Base-by-base conservation (phyloP, 2,888 invertebrate genomes). In the Adelognathus sp. region DNA sequence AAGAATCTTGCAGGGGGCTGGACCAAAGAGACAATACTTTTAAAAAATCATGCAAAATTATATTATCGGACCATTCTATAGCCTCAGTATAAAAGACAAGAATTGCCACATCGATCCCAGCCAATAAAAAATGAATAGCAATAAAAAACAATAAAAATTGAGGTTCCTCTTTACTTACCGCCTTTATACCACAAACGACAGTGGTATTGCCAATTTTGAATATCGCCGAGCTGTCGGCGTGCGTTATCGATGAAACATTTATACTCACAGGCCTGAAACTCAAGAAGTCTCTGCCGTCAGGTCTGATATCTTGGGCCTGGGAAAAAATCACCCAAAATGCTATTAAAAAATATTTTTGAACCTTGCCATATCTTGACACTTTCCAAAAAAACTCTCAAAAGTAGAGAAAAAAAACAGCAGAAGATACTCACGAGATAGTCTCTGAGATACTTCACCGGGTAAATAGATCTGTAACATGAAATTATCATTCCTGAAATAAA, bases 171-270 rank as follows among this genome's bases (percentile, higher is more conserved):
- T 27, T 50, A 90, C 92, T 93, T 93, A 97, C 97, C 84, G 96
- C 95, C 93, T 97, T 96, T 71, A 97, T 95, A 4, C 97, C 97
- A 92, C 97, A 97, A 58, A 97, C 93, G 41, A 97, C 95, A 54
- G 95, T 95, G 1, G 97, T 97, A 86, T 96, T 95, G 18, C 98
- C 98, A 85, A 97, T 93, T 93, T 96, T 96, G 0, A 95, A 94
- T 46, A 96, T 93, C 2, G 96, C 94, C 2, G 96, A 96, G 54
- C 96, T 95, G 89, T 96, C 96, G 0, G 96, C 95, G 52, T 94
- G 94, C 31, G 92, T 91, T 66, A 95, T 93, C 0, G 95, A 93
- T 63, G 93, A 93, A 18, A 94, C 92, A 87, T 95, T 95, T 5
- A 96, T 90, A 27, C 94, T 92, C 63, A 94, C 93, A 21, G 95